A percentile compares a stretch with the other conserved stretches of the same genome.
phyloP scores from a whole-genome alignment of 2,888 invertebrate species.

The Dryomyza anilis region DNA sequence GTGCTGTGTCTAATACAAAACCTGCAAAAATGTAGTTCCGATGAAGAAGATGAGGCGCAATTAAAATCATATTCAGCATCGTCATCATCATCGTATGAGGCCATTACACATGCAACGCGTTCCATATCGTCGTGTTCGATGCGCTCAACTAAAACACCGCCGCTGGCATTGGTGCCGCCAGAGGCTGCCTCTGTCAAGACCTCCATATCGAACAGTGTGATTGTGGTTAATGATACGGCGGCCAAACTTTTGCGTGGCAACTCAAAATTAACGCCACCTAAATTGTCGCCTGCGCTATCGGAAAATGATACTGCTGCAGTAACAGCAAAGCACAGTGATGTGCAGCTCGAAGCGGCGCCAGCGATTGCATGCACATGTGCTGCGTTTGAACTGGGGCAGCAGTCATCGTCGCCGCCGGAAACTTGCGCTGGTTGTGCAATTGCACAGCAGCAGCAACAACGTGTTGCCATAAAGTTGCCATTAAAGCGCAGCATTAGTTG shows the following conservation, averaged over 20 bases:
- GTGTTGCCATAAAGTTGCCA: constrained; percentile 1
- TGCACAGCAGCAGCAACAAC: background rate
- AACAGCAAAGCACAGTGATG: background rate
- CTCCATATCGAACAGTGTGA: constrained; percentile 61
- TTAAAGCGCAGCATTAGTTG: constrained; percentile 33
- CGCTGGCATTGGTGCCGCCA: constrained; percentile 60
- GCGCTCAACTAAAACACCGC: constrained; percentile 51
- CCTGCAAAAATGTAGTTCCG: constrained; percentile 48
- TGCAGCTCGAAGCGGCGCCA: background rate
- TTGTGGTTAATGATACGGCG: constrained; percentile 56
- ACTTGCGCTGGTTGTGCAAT: no score
- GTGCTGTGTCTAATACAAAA: constrained; percentile 72
- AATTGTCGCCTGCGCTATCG: background rate
- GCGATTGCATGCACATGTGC: background rate
- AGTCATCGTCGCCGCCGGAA: no score
- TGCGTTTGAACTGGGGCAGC: no score
- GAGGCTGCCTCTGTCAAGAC: constrained; percentile 57
- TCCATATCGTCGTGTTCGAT: constrained; percentile 28
- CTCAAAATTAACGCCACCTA: background rate
- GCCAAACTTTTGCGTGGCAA: constrained; percentile 48
- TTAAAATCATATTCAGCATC: no score
- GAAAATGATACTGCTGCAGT: background rate
- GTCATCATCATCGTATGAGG: constrained; percentile 4
- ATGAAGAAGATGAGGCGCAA: constrained; percentile 38
- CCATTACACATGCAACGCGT: background rate